These are phyloP conservation scores for Glyptemys insculpta DNA, from an alignment of 2,797 vertebrate genomes.

Conservation along the genomic window DNA sequence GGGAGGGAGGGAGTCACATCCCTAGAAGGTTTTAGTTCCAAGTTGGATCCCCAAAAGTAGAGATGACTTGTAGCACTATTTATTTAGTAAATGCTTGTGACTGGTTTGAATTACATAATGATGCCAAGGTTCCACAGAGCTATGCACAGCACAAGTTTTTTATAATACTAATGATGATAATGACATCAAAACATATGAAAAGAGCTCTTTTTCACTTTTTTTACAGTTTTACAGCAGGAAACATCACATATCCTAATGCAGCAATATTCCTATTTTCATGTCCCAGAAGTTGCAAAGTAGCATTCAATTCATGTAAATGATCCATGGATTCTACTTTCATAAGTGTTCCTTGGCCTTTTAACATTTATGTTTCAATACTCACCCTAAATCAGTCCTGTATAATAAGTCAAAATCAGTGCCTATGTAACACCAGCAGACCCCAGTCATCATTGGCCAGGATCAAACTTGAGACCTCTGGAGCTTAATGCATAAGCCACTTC, in stretches of 20 bases:
- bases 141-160: neutral
- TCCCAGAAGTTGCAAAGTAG: neutral
- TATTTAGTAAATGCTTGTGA: neutral
- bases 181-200: neutral
- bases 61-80: neutral
- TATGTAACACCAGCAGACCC: neutral
- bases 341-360: constrained; percentile 4
- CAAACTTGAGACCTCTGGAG: neutral
- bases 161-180: neutral
- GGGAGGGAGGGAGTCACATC: neutral
- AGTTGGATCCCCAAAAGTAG: neutral
- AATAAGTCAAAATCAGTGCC: neutral
- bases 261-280: neutral
- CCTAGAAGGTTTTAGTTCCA: neutral
- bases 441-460: neutral
- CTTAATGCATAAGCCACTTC: neutral
- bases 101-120: neutral
- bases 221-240: neutral
- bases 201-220: neutral
- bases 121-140: neutral
- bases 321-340: neutral
- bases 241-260: neutral
- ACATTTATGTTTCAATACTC: neutral
- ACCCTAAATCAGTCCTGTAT: neutral
- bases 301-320: neutral